These are phyloP conservation scores for Dione vanillae DNA, from an alignment of 2,888 invertebrate genomes.

Conservation along the genomic window DNA sequence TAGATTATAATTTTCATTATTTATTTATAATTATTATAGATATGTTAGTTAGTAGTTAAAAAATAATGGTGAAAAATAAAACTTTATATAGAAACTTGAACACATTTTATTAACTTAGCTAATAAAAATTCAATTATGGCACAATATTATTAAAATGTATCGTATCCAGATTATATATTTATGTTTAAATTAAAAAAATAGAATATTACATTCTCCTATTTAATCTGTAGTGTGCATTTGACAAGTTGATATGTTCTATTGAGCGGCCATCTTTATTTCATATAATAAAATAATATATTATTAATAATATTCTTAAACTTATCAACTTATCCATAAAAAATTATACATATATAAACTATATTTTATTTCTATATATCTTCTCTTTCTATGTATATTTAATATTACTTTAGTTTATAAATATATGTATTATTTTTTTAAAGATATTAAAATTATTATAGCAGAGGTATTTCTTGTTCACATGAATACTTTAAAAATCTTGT, in stretches of 20 bases:
- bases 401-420: background rate
- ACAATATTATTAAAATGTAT: conserved; percentile 51
- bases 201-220: background rate
- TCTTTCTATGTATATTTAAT: conserved; percentile 2
- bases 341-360: background rate
- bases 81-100: conserved; percentile 52
- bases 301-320: background rate
- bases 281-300: background rate
- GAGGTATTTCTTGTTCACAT: background rate
- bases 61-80: conserved; percentile 49
- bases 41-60: too few species aligned
- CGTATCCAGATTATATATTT: conserved; percentile 6
- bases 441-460: too few species aligned
- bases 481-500: background rate
- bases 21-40: too few species aligned
- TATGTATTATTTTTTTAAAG: background rate
- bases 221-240: background rate
- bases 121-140: conserved; percentile 63
- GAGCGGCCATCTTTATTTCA: background rate
- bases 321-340: background rate
- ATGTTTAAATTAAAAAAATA: background rate
- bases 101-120: conserved; percentile 66
- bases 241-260: background rate
- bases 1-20: too few species aligned
- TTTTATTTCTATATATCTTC: background rate